Percentiles rank a stretch among this genome's conserved stretches.
Conservation (phyloP, 2,888 invertebrate genomes). For the Drosophila buzzatii region DNA sequence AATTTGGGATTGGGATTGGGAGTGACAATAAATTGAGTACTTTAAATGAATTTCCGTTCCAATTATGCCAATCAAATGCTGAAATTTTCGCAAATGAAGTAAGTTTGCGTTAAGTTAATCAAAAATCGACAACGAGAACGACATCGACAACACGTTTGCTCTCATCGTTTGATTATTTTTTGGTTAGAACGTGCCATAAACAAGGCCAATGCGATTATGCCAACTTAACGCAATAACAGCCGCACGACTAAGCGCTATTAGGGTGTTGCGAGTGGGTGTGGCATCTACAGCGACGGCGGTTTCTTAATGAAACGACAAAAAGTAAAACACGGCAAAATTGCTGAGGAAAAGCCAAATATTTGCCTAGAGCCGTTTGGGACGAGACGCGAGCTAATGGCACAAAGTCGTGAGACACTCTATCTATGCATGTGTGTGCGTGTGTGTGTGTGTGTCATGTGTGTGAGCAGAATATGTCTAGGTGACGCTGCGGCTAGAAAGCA, state of each 20-base stretch:
- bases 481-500: conserved; percentile 64
- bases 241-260: conserved; percentile 49
- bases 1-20: neutral
- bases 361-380: conserved; percentile 49
- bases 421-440: conserved; percentile 5
- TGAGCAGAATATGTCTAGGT: conserved; percentile 24
- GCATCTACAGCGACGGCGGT: conserved; percentile 27
- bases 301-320: conserved; percentile 73
- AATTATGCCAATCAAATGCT: conserved; percentile 12
- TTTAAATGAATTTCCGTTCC: conserved; percentile 19
- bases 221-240: conserved; percentile 39
- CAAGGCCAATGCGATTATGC: conserved; percentile 59
- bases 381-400: conserved; percentile 57
- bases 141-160: conserved; percentile 41
- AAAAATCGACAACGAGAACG: conserved; percentile 45
- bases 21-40: conserved; percentile 15
- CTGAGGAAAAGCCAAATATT: conserved; percentile 64
- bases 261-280: conserved; percentile 1
- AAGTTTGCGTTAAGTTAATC: conserved; percentile 58
- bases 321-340: conserved; percentile 68
- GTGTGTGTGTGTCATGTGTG: conserved; percentile 13
- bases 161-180: conserved; percentile 56
- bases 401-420: conserved; percentile 47
- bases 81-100: conserved; percentile 10
- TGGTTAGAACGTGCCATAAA: conserved; percentile 60